Evolutionary conservation across 1,140 invertebrate genomes (phyloP), one percentile per base, ranked within the genome.

Genomic region (Harpegnathos saltator): DNA sequence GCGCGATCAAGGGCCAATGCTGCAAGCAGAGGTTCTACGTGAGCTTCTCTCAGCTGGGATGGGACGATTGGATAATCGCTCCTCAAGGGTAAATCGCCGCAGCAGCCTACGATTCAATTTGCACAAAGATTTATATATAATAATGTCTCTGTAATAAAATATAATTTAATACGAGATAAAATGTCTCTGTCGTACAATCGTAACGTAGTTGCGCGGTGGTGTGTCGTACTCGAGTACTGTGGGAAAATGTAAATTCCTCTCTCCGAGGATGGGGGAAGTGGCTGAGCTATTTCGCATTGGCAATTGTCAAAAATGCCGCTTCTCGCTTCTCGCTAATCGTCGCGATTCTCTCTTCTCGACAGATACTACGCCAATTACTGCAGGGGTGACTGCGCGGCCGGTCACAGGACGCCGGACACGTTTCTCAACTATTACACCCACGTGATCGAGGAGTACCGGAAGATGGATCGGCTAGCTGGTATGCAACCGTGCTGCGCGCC

Each of bases 61-160:
- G 98, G 98, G 98, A 98, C 92, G 98, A 98, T 94, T 98, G 98
- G 97, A 98, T 99, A 90, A 98, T 99, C 83, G 98, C 97, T 52
- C 98, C 98, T 5, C 95, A 96, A 90, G 97, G 97, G 92, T 94
- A 75, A 92, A 89, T 50, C 54, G 3, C 17, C 38, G 14, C n/a
- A 17, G n/a, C 50, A 15, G 17, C 11, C 9, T 44, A 44, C 9
- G 9, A 44, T 44, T 44, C 5, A 33, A 33, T 5, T 1, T 33
- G 29, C 29, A 33, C n/a, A n/a, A n/a, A n/a, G n/a, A n/a, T n/a
- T n/a, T n/a, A n/a, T n/a, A n/a, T n/a, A n/a, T n/a, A n/a, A n/a
- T n/a, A n/a, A n/a, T n/a, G n/a, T n/a, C n/a, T n/a, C n/a, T n/a
- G n/a, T n/a, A n/a, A n/a, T n/a, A n/a, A n/a, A n/a, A n/a, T n/a